Conservation (phyloP, 2,113 vertebrate genomes). For the Pygoscelis adeliae region DNA sequence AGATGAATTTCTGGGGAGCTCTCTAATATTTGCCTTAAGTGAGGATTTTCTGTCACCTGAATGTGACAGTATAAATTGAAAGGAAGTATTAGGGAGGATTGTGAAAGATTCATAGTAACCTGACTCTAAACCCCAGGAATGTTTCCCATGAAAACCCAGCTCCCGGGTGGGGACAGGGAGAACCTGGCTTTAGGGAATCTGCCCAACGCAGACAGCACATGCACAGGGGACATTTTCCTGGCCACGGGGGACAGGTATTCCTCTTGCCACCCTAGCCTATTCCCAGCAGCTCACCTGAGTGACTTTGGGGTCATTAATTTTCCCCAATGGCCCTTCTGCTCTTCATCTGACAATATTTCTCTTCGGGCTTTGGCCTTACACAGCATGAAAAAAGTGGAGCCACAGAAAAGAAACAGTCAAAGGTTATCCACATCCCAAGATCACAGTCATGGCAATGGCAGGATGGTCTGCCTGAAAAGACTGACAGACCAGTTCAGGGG, state of each 20-base stretch:
- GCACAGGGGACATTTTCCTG: neutral
- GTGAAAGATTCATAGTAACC: neutral
- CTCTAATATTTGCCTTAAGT: neutral
- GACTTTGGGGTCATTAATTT: neutral
- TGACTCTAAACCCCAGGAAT: neutral
- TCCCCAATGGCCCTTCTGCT: neutral
- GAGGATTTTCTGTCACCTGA: neutral
- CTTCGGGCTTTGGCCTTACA: neutral
- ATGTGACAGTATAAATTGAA: neutral
- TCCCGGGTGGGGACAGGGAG: accelerated
- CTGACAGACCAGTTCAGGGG: neutral
- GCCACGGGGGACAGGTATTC: neutral
- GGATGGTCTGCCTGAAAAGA: neutral
- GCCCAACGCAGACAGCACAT: neutral
- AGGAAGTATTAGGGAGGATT: neutral
- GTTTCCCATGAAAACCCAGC: neutral
- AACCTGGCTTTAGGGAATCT: neutral
- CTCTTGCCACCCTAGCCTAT: neutral
- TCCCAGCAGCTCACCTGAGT: neutral
- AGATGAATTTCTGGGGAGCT: neutral
- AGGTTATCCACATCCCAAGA: neutral
- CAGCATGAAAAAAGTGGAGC: neutral
- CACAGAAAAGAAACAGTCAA: neutral
- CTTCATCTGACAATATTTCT: neutral
- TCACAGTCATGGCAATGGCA: neutral